These are phyloP conservation scores for Menidia menidia DNA, from an alignment of 2,797 vertebrate species.

Conservation along the genomic window DNA sequence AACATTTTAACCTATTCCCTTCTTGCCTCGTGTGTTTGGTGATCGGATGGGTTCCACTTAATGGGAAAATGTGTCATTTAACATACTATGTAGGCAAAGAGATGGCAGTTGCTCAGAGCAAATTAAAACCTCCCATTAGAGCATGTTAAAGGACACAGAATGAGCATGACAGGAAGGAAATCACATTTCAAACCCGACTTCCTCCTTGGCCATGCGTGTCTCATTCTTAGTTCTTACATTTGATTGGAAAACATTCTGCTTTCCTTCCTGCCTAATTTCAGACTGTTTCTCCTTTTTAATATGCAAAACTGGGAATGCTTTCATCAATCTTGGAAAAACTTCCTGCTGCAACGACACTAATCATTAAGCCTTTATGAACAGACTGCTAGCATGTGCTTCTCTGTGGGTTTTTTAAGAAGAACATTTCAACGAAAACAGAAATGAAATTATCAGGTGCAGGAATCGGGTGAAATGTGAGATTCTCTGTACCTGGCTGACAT, in stretches of 20 bases:
- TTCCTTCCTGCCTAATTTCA: constrained; percentile 33
- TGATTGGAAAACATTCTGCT: constrained; percentile 40
- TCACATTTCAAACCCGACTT: constrained; percentile 73
- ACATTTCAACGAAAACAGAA: not conserved
- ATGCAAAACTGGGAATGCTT: constrained; percentile 49
- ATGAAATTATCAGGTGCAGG: not conserved
- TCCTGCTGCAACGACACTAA: constrained; percentile 25
- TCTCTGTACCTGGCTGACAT: constrained; percentile 89
- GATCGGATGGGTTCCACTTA: constrained; percentile 46
- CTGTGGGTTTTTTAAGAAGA: not conserved
- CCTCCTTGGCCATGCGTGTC: constrained; percentile 59
- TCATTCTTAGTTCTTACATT: constrained; percentile 56
- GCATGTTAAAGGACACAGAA: constrained; percentile 50
- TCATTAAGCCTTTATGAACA: not conserved
- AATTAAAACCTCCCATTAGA: constrained; percentile 80
- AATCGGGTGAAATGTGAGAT: not conserved
- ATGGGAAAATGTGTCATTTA: constrained; percentile 60
- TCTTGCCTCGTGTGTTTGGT: constrained; percentile 55
- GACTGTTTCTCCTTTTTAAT: constrained; percentile 19
- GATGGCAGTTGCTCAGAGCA: constrained; percentile 57
- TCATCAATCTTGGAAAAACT: constrained; percentile 65
- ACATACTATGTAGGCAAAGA: constrained; percentile 42
- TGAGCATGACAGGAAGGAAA: constrained; percentile 48
- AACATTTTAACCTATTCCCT: constrained; percentile 11
- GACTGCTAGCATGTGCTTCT: not conserved